Percentiles rank a stretch among this genome's conserved stretches.
These are phyloP conservation scores for Eira barbara DNA, from an alignment of 2,113 vertebrate genomes.

Conservation along the genomic window DNA sequence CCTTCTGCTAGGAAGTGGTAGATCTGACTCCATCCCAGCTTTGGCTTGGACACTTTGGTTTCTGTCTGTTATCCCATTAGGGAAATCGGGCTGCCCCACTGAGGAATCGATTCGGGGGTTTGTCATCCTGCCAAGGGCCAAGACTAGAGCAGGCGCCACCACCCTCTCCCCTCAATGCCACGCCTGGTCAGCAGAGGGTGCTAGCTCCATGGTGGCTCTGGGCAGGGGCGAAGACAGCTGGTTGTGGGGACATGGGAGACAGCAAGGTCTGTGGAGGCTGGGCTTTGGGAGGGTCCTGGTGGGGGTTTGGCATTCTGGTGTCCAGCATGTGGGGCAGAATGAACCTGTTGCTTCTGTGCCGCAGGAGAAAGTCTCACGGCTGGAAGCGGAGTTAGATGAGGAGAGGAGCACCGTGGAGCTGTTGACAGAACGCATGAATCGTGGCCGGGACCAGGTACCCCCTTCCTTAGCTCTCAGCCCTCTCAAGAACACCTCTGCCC, in stretches of 20 bases:
- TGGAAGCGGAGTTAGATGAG: conserved; percentile 93
- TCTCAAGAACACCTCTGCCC: background rate
- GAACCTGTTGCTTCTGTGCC: background rate
- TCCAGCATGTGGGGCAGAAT: background rate
- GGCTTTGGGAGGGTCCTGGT: background rate
- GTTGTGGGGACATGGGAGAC: background rate
- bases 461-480: background rate
- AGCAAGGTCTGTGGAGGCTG: background rate
- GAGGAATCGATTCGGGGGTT: background rate
- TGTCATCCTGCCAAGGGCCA: background rate
- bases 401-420: conserved; percentile 91
- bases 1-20: background rate
- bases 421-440: conserved; percentile 88
- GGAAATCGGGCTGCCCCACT: background rate
- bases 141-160: background rate
- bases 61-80: background rate
- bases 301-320: background rate
- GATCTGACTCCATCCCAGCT: background rate
- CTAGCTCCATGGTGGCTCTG: background rate
- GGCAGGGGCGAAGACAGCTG: background rate
- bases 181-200: conserved; percentile 54
- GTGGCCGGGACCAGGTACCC: conserved; percentile 92
- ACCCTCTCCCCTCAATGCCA: background rate
- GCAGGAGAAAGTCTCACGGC: conserved; percentile 71
- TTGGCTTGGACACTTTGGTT: background rate